Evolutionary conservation across 1,140 invertebrate genomes (phyloP), one percentile per base, ranked within the genome.

Genomic region (Teleopsis dalmanni): DNA sequence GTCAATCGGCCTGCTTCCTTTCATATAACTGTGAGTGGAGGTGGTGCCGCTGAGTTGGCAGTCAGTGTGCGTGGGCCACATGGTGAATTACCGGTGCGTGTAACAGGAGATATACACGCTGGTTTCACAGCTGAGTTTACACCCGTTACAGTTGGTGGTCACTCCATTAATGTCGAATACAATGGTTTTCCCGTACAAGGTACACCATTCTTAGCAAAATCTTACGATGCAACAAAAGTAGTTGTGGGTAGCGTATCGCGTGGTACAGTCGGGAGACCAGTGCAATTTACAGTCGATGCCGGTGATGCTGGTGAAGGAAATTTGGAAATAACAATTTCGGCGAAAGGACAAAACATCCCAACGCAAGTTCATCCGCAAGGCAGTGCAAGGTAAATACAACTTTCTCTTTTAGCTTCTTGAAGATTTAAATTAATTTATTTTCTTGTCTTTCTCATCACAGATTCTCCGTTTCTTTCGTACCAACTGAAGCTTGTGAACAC

Each of bases 231-330:
- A n/a, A 87, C 84, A 52, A 78, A 85, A 65, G 88, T 92, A 16
- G 79, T 85, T 56, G 91, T 98, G 38, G 88, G 85, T 34, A 76
- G 76, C 46, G 77, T 78, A n/a, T 82, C 87, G 51, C 84, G 93
- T 44, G 90, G 88, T 40, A 80, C 77, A 16, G 85, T 88, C 37
- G 89, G 88, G 23, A 80, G 91, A 54, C 83, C 88, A 16, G 88
- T 93, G 11, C 90, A 94, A 63, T 91, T 97, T 62, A 88, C 86
- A 26, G 95, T 98, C 29, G 94, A 98, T 76, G 95, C 94, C 7
- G 89, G 87, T 54, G 85, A 92, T 72, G 93, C 95, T 45, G 96
- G 96, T 13, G 95, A 98, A 76, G 96, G 96, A 29, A 98, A 96
- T 73, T 75, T 98, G 38, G 95, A 98, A 76, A 97, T 98, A 31